Conservation (phyloP, 1,140 invertebrate genomes). For the Amphibalanus amphitrite region DNA sequence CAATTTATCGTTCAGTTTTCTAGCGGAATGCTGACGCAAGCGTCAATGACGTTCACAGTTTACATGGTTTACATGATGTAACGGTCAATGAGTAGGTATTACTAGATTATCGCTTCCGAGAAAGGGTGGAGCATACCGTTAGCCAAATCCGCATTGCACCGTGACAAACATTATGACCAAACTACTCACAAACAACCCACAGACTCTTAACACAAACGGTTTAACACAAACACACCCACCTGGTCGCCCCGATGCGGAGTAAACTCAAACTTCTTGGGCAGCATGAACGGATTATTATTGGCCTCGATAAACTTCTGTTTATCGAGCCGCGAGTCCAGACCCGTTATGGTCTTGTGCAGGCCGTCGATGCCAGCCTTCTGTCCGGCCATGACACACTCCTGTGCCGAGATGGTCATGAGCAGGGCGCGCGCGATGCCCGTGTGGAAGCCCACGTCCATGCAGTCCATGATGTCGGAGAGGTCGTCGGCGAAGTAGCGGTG, state of each 20-base stretch:
- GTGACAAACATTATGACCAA: too few species aligned
- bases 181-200: too few species aligned
- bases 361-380: conserved; percentile 48
- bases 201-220: too few species aligned
- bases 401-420: conserved; percentile 60
- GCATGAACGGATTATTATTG: conserved; percentile 76
- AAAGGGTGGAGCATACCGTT: too few species aligned
- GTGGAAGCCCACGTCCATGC: conserved; percentile 82
- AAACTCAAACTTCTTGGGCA: conserved; percentile 84
- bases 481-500: conserved; percentile 95
- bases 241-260: conserved; percentile 56
- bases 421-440: conserved; percentile 60
- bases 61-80: too few species aligned
- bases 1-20: too few species aligned
- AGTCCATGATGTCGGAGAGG: conserved; percentile 87
- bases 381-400: conserved; percentile 57
- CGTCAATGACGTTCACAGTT: too few species aligned
- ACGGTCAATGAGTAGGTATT: too few species aligned
- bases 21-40: too few species aligned
- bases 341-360: conserved; percentile 50
- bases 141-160: too few species aligned
- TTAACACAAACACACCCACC: conserved; percentile 34
- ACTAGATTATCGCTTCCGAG: too few species aligned
- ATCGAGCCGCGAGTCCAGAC: conserved; percentile 67
- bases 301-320: conserved; percentile 78